Evolutionary conservation across 2,888 invertebrate species (phyloP).

Genomic region (Isoperla grammatica): DNA sequence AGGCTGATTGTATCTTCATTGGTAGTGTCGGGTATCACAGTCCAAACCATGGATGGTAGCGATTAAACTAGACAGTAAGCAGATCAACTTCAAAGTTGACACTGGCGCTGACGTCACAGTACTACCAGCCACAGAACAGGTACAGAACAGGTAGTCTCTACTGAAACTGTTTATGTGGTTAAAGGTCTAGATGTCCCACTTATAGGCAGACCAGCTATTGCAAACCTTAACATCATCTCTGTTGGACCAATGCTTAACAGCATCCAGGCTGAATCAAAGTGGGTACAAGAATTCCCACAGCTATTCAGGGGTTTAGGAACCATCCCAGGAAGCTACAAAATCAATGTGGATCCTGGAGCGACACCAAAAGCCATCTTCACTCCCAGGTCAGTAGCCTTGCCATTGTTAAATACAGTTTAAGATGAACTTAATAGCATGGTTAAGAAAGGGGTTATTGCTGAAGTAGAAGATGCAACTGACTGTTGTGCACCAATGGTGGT

Average conservation of each 20-base stretch:
- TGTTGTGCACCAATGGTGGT: slow-evolving; percentile 40
- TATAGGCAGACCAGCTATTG: neutral
- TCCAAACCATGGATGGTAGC: too few relatives aligned
- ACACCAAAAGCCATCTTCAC: slow-evolving; percentile 34
- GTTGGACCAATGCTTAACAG: too few relatives aligned
- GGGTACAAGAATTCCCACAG: neutral
- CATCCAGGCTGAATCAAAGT: neutral
- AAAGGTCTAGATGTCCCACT: neutral
- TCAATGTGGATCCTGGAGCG: slow-evolving; percentile 34
- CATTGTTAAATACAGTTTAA: slow-evolving; percentile 34
- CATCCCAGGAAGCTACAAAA: slow-evolving; percentile 29
- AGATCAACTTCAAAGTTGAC: too few relatives aligned
- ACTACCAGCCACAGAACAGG: too few relatives aligned
- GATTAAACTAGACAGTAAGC: too few relatives aligned
- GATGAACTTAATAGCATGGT: slow-evolving; percentile 36
- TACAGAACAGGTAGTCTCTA: neutral
- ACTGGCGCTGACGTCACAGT: too few relatives aligned
- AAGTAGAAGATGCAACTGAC: slow-evolving; percentile 36
- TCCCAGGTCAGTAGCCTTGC: slow-evolving; percentile 32
- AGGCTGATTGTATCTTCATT: too few relatives aligned
- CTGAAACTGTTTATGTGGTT: neutral
- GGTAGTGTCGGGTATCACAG: too few relatives aligned
- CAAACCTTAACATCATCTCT: too few relatives aligned
- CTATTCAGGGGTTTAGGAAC: neutral
- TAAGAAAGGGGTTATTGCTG: slow-evolving; percentile 34